A percentile compares a stretch with the other conserved stretches of the same genome.
Conservation (phyloP, 2,797 vertebrate genomes). For the Crocidura indochinensis region DNA sequence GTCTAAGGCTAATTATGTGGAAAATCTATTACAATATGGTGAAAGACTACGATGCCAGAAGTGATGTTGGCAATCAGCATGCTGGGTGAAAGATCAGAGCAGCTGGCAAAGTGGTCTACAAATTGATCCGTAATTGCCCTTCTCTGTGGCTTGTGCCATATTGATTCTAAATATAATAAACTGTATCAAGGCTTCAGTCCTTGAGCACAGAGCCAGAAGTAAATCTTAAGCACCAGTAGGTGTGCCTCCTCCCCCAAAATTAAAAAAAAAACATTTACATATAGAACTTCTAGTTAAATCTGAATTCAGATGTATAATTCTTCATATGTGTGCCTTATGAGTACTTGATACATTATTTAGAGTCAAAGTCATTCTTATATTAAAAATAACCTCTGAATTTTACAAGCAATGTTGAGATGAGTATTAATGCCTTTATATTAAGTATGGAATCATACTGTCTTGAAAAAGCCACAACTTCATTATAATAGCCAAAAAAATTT, state of each 20-base stretch:
- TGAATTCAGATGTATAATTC: background rate
- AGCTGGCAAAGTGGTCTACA: background rate
- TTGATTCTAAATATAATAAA: background rate
- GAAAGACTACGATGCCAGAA: constrained; percentile 23
- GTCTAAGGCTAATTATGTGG: constrained; percentile 47
- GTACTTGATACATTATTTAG: no score
- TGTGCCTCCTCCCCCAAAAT: no score
- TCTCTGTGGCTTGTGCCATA: background rate
- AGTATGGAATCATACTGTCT: background rate
- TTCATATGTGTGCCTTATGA: no score
- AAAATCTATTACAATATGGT: background rate
- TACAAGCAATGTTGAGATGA: background rate
- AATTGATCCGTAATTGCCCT: background rate
- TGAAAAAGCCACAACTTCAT: background rate
- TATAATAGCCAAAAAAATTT: background rate
- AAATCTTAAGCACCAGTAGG: no score
- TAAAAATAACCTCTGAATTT: background rate
- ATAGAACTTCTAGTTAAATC: background rate
- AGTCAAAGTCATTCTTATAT: no score
- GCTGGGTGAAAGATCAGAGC: constrained; percentile 47
- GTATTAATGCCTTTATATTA: background rate
- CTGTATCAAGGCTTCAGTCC: background rate
- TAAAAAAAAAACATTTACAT: no score
- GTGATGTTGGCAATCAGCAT: background rate
- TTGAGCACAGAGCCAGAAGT: no score